Conservation (phyloP, 2,888 invertebrate genomes). For the Platerodrilus igneus region DNA sequence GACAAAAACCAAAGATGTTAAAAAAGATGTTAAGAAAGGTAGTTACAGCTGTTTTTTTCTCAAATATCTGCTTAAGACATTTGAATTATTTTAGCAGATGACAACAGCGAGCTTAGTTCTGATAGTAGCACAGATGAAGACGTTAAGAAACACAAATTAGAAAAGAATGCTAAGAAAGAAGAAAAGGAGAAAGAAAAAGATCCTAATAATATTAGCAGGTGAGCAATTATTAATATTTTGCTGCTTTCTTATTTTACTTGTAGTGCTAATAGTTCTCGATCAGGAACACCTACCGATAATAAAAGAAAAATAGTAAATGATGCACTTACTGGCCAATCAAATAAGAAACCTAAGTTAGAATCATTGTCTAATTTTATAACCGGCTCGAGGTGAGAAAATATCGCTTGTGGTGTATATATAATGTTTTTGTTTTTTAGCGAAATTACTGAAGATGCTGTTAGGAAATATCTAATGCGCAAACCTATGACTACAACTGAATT, state of each 20-base stretch:
- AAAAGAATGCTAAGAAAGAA: constrained; percentile 48
- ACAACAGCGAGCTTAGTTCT: constrained; percentile 68
- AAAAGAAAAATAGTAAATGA: constrained; percentile 47
- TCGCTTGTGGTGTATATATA: not conserved
- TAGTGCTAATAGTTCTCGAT: constrained; percentile 54
- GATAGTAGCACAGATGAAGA: constrained; percentile 68
- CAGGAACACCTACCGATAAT: constrained; percentile 50
- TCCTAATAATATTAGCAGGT: constrained; percentile 44
- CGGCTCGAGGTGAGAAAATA: constrained; percentile 46
- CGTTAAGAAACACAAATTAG: constrained; percentile 55
- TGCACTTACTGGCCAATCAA: constrained; percentile 48
- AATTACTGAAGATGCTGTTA: constrained; percentile 90
- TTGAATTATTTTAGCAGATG: constrained; percentile 47
- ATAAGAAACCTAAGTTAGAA: constrained; percentile 56
- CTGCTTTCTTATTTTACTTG: constrained; percentile 19
- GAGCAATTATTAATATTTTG: constrained; percentile 6
- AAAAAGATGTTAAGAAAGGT: constrained; percentile 55
- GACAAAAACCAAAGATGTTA: constrained; percentile 55
- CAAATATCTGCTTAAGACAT: too few relatives aligned
- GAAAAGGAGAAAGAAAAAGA: constrained; percentile 47
- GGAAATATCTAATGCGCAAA: constrained; percentile 90
- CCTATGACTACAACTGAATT: constrained; percentile 98
- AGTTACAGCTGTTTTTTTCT: too few relatives aligned
- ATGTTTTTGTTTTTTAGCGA: constrained; percentile 55
- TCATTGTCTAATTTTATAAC: constrained; percentile 48